These are phyloP conservation scores for Tragelaphus buxtoni DNA, from an alignment of 2,113 vertebrate species.

Conservation along the genomic window DNA sequence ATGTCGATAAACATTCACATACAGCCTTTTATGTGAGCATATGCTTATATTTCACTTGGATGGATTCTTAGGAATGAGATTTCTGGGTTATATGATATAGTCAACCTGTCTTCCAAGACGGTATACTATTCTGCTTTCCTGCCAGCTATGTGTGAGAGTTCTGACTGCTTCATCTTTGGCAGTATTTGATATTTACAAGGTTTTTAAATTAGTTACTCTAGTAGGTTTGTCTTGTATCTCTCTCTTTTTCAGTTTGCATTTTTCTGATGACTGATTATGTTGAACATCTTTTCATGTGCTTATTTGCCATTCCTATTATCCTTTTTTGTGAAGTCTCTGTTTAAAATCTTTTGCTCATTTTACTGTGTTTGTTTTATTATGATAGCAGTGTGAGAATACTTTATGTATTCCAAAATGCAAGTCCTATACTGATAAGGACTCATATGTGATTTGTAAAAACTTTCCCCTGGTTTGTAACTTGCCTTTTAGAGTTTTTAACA, in stretches of 20 bases:
- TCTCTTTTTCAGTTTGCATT: neutral
- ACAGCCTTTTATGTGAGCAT: neutral
- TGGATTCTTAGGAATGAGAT: neutral
- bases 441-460: neutral
- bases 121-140: neutral
- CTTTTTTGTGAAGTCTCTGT: neutral
- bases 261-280: neutral
- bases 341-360: neutral
- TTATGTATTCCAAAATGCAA: neutral
- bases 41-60: neutral
- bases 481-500: neutral
- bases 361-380: neutral
- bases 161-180: neutral
- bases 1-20: neutral
- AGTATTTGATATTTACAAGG: neutral
- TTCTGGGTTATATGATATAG: neutral
- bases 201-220: neutral
- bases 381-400: neutral
- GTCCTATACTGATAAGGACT: neutral
- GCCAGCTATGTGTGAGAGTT: neutral
- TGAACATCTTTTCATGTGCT: neutral
- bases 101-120: neutral
- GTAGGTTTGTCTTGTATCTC: neutral
- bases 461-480: neutral
- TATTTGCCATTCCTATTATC: neutral